Percentiles rank a stretch among this genome's conserved stretches.
These are phyloP conservation scores for Leiothrix lutea DNA, from an alignment of 2,113 vertebrate species.

Conservation along the genomic window DNA sequence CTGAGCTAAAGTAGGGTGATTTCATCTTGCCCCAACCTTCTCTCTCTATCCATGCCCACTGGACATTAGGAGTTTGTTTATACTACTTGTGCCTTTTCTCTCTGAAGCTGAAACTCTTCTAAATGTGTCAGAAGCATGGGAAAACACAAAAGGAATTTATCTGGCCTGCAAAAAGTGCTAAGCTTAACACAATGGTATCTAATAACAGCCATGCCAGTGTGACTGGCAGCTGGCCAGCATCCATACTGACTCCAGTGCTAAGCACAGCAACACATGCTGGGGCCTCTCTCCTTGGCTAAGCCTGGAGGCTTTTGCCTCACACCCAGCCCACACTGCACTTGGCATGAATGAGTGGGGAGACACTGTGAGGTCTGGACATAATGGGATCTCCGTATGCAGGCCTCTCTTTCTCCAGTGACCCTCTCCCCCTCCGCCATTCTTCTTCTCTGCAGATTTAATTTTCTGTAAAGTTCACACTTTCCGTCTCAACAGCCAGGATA, in stretches of 20 bases:
- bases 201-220: slow-evolving; percentile 50
- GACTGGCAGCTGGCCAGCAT: slow-evolving; percentile 32
- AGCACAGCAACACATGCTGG: slow-evolving; percentile 44
- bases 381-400: slow-evolving; percentile 79
- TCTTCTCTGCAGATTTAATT: slow-evolving; percentile 60
- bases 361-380: slow-evolving; percentile 69
- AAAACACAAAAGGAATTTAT: slow-evolving; percentile 53
- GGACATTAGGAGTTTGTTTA: neutral
- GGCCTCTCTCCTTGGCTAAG: slow-evolving; percentile 49
- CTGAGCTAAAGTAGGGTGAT: neutral
- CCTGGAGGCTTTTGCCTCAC: slow-evolving; percentile 37
- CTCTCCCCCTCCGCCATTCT: slow-evolving; percentile 1
- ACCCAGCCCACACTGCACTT: slow-evolving; percentile 32
- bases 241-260: neutral
- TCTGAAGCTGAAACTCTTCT: neutral
- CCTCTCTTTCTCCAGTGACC: slow-evolving; percentile 50
- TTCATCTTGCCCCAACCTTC: neutral
- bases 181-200: slow-evolving; percentile 54
- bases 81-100: neutral
- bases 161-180: slow-evolving; percentile 48
- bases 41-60: neutral
- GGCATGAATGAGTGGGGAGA: slow-evolving; percentile 53
- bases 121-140: slow-evolving; percentile 4
- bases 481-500: slow-evolving; percentile 71
- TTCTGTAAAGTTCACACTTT: slow-evolving; percentile 78